Evolutionary conservation across 2,797 vertebrate species (phyloP).

Genomic region (Stomatorhinus walkeri): DNA sequence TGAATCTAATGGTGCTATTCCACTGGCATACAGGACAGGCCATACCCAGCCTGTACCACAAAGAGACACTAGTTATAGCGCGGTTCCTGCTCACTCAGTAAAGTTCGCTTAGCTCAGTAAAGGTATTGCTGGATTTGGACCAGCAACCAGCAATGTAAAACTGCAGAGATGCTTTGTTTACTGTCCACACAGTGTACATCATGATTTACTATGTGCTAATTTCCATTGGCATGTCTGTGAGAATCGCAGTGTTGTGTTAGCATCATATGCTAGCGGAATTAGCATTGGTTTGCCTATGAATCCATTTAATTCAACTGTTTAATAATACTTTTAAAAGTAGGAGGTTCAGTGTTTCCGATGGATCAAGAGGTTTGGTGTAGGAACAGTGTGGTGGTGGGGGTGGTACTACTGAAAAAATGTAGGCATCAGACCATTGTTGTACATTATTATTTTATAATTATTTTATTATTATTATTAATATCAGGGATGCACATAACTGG

Average conservation of each 20-base stretch:
- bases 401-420: no score
- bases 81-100: background rate
- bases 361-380: no score
- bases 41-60: background rate
- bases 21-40: background rate
- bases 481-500: background rate
- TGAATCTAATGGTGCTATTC: background rate
- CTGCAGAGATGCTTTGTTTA: background rate
- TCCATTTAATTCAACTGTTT: no score
- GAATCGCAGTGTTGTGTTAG: background rate
- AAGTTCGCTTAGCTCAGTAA: background rate
- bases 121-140: background rate
- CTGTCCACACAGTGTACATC: background rate
- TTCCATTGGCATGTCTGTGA: background rate
- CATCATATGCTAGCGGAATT: no score
- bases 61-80: background rate
- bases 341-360: no score
- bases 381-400: no score
- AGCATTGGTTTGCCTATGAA: no score
- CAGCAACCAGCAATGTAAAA: background rate
- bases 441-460: no score
- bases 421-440: no score
- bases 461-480: background rate
- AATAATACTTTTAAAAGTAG: no score
- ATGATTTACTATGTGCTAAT: background rate